Percentiles rank a stretch among this genome's conserved stretches.
These are phyloP conservation scores for Meandrusa payeni DNA, from an alignment of 2,888 invertebrate species.

Conservation along the genomic window DNA sequence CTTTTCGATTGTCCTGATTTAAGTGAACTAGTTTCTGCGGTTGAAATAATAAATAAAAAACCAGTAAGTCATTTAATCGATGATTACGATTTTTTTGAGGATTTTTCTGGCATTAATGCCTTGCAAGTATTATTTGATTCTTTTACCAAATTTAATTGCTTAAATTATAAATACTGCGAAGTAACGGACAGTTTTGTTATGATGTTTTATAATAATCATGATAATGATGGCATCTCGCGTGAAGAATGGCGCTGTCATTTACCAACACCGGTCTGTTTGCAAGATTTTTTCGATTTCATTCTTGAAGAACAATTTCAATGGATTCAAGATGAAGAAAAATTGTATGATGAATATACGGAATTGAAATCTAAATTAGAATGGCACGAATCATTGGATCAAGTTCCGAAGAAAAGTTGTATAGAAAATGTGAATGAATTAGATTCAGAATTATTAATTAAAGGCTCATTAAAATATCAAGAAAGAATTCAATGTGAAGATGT, in stretches of 20 bases:
- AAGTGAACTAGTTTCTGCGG: conserved; percentile 63
- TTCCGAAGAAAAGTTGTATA: conserved; percentile 22
- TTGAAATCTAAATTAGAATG: conserved; percentile 42
- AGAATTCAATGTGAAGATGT: conserved; percentile 37
- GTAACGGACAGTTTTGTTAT: conserved; percentile 63
- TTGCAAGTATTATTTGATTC: conserved; percentile 60
- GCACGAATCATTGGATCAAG: conserved; percentile 33
- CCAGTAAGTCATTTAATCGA: conserved; percentile 59
- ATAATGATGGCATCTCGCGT: conserved; percentile 57
- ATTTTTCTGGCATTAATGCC: conserved; percentile 49
- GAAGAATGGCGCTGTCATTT: conserved; percentile 72
- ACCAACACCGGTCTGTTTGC: conserved; percentile 71
- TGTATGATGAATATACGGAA: conserved; percentile 48
- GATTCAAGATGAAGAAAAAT: conserved; percentile 64
- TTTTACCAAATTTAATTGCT: conserved; percentile 62
- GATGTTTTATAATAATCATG: conserved; percentile 69
- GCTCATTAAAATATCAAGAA: conserved; percentile 64
- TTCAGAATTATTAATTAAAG: conserved; percentile 62
- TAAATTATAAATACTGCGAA: conserved; percentile 71
- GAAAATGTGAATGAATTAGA: conserved; percentile 39
- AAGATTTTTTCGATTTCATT: conserved; percentile 78
- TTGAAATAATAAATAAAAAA: conserved; percentile 56
- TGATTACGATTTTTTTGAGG: conserved; percentile 67
- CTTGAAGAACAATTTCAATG: conserved; percentile 72
- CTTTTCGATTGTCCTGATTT: conserved; percentile 69